Evolutionary conservation across 92 coral and sea anemone genomes (phyloP), one percentile per base, ranked within the genome.

Genomic region (Scolanthus callimorphus): DNA sequence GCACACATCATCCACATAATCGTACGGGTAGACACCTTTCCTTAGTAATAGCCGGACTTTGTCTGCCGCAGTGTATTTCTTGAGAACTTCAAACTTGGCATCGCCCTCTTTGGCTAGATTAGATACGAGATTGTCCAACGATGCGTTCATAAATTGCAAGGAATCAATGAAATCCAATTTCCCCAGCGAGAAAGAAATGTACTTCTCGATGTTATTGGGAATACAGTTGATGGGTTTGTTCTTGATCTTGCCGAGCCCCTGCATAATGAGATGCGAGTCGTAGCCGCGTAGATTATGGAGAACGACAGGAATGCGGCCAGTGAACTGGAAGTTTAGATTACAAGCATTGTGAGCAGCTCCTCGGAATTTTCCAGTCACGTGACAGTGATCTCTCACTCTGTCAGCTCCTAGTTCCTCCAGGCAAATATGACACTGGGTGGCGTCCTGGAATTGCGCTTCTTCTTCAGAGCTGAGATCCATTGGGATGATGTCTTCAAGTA

Each of bases 131-230:
- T 17, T 6, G n/a, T 78, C 67, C 3, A 78, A 38, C 3, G 67
- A 53, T 3, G 39, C 12, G 61, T 45, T 45, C 85, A 79, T 46
- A 29, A 72, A 79, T 17, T 78, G 80, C 3, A 60, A 38, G 13
- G 71, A 53, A 41, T 61, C 84, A 24, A 77, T 77, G 29, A 64
- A 79, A 6, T 17, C 62, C 11, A 77, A 25, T 6, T 78, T 45
- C 2, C 70, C 74, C 8, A 70, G 29, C 11, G 84, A 43, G 67
- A 79, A 79, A 44, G 80, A 71, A 25, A 79, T 80, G 67, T 80
- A 80, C 30, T 74, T 59, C 24, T 74, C 87, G 15, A 57, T 55
- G 67, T 74, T 81, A 65, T 81, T 81, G 10, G 88, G 77, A 27
- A 81, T 81, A 41, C 76, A 61, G 71, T 55, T 59, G 37, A 74